Percentiles rank a stretch among this genome's conserved stretches.
Evolutionary conservation across 2,113 vertebrate species (phyloP).

Genomic region (Garra rufa): DNA sequence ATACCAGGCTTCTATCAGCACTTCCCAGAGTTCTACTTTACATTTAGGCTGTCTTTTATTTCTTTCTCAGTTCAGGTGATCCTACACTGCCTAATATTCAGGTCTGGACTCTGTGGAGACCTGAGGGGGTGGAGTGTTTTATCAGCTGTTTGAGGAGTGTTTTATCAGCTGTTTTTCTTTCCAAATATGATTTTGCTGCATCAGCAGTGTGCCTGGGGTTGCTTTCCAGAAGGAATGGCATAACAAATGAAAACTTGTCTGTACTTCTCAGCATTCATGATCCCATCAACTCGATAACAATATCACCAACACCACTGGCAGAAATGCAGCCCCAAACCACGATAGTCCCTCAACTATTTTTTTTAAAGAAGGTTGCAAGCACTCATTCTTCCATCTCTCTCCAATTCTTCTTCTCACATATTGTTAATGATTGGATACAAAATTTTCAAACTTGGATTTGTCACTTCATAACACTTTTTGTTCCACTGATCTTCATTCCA

Average conservation of each 20-base stretch:
- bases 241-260: neutral
- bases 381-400: neutral
- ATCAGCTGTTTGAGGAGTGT: neutral
- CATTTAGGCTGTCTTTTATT: neutral
- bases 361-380: neutral
- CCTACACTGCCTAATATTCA: neutral
- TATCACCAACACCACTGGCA: neutral
- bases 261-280: neutral
- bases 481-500: no score
- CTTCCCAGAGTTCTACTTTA: neutral
- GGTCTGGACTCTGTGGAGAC: neutral
- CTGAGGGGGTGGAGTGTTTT: no score
- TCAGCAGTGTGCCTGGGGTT: neutral
- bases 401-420: neutral
- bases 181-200: neutral
- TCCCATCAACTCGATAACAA: neutral
- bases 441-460: neutral
- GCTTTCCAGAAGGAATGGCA: neutral
- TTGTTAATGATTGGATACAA: neutral
- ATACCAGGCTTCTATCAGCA: neutral
- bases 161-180: neutral
- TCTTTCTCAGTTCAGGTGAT: neutral
- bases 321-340: no score
- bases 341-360: no score
- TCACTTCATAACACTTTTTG: neutral